These are phyloP conservation scores for Amiota communis DNA, from an alignment of 2,888 invertebrate genomes.

Conservation along the genomic window DNA sequence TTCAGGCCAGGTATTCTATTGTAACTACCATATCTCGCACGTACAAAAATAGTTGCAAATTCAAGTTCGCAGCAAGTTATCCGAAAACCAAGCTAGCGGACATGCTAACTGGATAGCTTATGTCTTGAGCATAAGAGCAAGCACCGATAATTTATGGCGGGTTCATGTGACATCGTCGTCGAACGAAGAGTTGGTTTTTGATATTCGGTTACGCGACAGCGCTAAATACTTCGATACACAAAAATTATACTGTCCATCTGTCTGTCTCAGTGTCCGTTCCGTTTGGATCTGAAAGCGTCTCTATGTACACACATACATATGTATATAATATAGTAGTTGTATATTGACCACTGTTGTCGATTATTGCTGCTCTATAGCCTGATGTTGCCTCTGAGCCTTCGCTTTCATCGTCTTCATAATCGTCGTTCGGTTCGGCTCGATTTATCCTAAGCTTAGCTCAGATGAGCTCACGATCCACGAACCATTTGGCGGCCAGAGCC, in stretches of 20 bases:
- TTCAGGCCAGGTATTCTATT: slow-evolving; percentile 43
- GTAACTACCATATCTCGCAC: neutral
- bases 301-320: neutral
- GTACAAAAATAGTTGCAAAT: slow-evolving; percentile 42
- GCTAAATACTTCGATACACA: slow-evolving; percentile 63
- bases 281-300: slow-evolving; percentile 48
- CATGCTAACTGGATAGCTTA: neutral
- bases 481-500: slow-evolving; percentile 34
- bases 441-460: slow-evolving; percentile 60
- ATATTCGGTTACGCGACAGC: slow-evolving; percentile 60
- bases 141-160: slow-evolving; percentile 70
- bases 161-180: slow-evolving; percentile 68
- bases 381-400: neutral
- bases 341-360: slow-evolving; percentile 38
- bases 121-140: slow-evolving; percentile 8
- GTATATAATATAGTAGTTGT: slow-evolving; percentile 35
- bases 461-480: slow-evolving; percentile 57
- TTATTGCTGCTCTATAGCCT: slow-evolving; percentile 6
- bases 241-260: slow-evolving; percentile 61
- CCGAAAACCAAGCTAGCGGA: slow-evolving; percentile 3
- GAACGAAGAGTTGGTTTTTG: slow-evolving; percentile 54
- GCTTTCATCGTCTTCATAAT: neutral
- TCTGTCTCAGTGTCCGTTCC: slow-evolving; percentile 40
- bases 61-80: slow-evolving; percentile 28
- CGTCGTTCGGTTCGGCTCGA: slow-evolving; percentile 41